These are phyloP conservation scores for Cebus imitator DNA, from an alignment of 2,113 vertebrate genomes.

Conservation along the genomic window DNA sequence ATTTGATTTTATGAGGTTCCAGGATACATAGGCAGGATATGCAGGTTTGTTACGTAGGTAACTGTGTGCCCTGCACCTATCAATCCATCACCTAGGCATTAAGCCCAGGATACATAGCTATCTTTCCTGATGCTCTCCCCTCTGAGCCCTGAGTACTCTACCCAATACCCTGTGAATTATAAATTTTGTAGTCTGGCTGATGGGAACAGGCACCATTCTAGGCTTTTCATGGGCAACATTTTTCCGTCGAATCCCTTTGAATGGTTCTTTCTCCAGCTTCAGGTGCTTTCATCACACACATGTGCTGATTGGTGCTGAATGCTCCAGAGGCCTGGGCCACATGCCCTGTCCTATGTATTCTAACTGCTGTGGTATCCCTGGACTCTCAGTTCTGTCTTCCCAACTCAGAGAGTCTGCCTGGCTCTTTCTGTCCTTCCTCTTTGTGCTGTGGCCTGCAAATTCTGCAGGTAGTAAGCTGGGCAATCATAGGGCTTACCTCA, in stretches of 20 bases:
- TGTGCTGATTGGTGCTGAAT: background rate
- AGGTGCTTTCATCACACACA: rapidly evolving
- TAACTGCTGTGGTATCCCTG: background rate
- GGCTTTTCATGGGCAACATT: background rate
- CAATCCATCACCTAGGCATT: no score
- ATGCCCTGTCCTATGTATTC: background rate
- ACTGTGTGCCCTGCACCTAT: no score
- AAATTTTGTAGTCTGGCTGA: background rate
- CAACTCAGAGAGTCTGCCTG: background rate
- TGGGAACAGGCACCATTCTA: background rate
- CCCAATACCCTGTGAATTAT: background rate
- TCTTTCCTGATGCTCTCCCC: no score
- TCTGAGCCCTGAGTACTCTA: background rate
- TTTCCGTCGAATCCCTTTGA: background rate
- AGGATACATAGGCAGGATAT: no score
- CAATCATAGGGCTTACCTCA: background rate
- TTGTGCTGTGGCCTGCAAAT: background rate
- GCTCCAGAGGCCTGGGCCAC: background rate
- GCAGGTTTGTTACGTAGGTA: no score
- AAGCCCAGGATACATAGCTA: no score
- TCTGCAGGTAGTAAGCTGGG: background rate
- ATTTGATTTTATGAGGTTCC: no score
- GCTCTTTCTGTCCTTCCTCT: background rate
- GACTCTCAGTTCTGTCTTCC: background rate
- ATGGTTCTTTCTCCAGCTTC: background rate